phyloP scores from a whole-genome alignment of 1,140 invertebrate genomes.

The Acromyrmex echinatior region DNA sequence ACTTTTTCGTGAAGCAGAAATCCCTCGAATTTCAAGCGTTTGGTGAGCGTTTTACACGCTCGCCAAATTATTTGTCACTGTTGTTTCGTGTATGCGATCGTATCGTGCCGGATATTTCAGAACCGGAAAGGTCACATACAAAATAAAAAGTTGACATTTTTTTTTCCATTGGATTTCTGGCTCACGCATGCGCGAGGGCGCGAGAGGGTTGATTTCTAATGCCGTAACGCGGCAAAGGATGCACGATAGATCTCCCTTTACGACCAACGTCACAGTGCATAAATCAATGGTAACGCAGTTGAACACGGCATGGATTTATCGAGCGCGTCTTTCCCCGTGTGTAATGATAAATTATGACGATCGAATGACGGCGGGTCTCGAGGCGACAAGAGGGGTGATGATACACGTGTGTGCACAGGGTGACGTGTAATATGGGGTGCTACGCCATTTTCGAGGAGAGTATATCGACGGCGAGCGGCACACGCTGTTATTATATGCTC shows the following conservation, averaged over 20 bases:
- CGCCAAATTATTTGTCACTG: constrained; percentile 21
- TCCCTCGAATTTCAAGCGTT: not conserved
- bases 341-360: constrained; percentile 76
- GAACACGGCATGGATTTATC: constrained; percentile 64
- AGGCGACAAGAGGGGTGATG: constrained; percentile 15
- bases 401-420: constrained; percentile 30
- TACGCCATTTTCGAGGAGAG: constrained; percentile 32
- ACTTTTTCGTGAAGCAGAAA: not conserved
- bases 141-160: constrained; percentile 40
- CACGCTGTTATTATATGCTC: constrained; percentile 39
- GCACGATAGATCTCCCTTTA: constrained; percentile 44
- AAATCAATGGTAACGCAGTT: constrained; percentile 68
- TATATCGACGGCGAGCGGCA: constrained; percentile 32
- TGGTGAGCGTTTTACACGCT: not conserved
- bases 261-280: constrained; percentile 32
- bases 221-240: constrained; percentile 31
- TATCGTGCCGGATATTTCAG: constrained; percentile 42
- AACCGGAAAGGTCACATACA: constrained; percentile 31
- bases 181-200: not conserved
- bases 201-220: constrained; percentile 37
- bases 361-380: constrained; percentile 58
- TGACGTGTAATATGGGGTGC: constrained; percentile 56
- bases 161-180: constrained; percentile 13
- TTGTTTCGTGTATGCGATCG: constrained; percentile 19
- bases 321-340: constrained; percentile 57